Evolutionary conservation across 2,113 vertebrate species (phyloP).

Genomic region (Otolemur garnettii): DNA sequence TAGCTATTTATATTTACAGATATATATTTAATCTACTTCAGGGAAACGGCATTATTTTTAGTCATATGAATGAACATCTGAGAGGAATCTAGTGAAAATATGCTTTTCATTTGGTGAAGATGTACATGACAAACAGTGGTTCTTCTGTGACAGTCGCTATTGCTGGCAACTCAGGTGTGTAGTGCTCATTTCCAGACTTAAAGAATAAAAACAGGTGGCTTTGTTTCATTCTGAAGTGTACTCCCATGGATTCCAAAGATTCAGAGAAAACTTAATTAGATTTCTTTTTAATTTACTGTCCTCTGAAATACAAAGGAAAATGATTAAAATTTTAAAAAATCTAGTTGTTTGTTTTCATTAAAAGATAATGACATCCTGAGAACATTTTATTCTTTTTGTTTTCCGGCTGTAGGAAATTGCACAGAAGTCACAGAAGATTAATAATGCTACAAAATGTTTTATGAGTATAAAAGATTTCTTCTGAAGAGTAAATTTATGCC

Average conservation of each 20-base stretch:
- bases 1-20: neutral
- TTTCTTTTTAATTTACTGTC: conserved; percentile 51
- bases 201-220: neutral
- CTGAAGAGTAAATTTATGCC: neutral
- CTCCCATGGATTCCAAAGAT: neutral
- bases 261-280: neutral
- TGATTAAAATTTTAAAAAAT: conserved; percentile 67
- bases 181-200: neutral
- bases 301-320: conserved; percentile 31
- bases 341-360: conserved; percentile 69
- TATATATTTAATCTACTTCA: neutral
- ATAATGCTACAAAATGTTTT: neutral
- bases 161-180: neutral
- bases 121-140: too few species aligned
- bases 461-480: neutral
- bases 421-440: conserved; percentile 10
- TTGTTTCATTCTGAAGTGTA: conserved; percentile 6
- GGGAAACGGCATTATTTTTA: neutral
- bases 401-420: neutral
- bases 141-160: neutral
- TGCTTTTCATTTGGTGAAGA: neutral
- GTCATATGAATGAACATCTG: neutral
- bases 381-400: conserved; percentile 48
- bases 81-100: neutral
- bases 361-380: conserved; percentile 66